Evolutionary conservation across 2,797 vertebrate genomes (phyloP).

Genomic region (Tarsius wallacei): DNA sequence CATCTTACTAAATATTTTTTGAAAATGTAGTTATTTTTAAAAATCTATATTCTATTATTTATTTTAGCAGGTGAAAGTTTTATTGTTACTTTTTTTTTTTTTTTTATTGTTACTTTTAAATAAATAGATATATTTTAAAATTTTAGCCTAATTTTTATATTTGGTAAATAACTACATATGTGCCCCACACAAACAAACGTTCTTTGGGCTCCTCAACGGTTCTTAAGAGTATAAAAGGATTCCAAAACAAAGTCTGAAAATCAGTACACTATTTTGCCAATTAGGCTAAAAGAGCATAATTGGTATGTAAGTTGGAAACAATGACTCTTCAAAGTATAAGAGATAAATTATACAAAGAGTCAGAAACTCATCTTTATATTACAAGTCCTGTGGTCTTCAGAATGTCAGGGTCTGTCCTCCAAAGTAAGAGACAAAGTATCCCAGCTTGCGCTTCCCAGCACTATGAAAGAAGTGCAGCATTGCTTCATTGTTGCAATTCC

Average conservation of each 20-base stretch:
- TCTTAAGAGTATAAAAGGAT: neutral
- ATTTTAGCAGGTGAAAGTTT: neutral
- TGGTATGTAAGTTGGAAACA: no score
- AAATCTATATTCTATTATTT: neutral
- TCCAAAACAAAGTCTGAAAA: neutral
- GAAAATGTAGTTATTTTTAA: neutral
- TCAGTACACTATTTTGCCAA: neutral
- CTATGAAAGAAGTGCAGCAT: neutral
- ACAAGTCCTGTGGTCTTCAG: neutral
- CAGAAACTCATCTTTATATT: neutral
- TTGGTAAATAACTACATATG: neutral
- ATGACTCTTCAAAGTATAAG: neutral
- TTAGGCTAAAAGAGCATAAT: neutral
- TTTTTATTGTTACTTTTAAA: neutral
- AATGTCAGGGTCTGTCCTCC: neutral
- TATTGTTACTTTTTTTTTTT: neutral
- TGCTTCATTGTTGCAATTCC: neutral
- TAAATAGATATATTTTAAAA: neutral
- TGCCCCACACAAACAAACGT: neutral
- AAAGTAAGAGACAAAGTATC: neutral
- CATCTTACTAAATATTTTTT: neutral
- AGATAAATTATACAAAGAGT: neutral
- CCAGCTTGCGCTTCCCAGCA: neutral
- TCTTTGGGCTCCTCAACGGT: neutral
- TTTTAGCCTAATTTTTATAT: neutral